Conservation (phyloP, 2,113 vertebrate genomes). For the Alaudala cheleensis region DNA sequence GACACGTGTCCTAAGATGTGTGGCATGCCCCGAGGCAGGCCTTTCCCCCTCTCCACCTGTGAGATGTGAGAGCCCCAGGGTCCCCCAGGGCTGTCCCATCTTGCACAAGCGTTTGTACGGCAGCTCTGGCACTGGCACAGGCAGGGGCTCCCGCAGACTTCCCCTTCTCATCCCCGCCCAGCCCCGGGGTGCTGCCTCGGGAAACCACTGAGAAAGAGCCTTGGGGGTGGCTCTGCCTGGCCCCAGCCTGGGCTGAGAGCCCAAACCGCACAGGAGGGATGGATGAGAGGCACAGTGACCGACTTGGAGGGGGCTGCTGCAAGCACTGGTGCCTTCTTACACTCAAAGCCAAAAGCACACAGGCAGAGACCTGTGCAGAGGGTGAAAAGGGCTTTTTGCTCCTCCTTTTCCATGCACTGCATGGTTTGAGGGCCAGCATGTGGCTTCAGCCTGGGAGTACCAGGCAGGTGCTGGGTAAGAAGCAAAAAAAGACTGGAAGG, state of each 20-base stretch:
- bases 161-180: not conserved
- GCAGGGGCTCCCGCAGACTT: not conserved
- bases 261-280: rapidly evolving
- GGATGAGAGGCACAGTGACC: not conserved
- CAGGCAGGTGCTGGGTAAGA: not conserved
- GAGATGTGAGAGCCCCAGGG: not conserved
- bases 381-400: not conserved
- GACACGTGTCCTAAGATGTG: not conserved
- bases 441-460: not conserved
- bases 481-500: not conserved
- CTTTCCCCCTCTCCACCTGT: not conserved
- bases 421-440: rapidly evolving
- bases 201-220: not conserved
- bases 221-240: rapidly evolving
- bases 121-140: not conserved
- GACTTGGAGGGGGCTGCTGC: not conserved
- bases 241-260: not conserved
- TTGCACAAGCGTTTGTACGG: not conserved
- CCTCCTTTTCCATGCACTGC: not conserved
- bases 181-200: rapidly evolving
- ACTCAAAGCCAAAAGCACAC: not conserved
- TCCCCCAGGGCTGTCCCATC: rapidly evolving
- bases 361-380: not conserved
- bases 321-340: not conserved
- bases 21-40: not conserved